Base-by-base conservation (phyloP, 2,888 invertebrate genomes). In the Disparrhopalites patrizii region DNA sequence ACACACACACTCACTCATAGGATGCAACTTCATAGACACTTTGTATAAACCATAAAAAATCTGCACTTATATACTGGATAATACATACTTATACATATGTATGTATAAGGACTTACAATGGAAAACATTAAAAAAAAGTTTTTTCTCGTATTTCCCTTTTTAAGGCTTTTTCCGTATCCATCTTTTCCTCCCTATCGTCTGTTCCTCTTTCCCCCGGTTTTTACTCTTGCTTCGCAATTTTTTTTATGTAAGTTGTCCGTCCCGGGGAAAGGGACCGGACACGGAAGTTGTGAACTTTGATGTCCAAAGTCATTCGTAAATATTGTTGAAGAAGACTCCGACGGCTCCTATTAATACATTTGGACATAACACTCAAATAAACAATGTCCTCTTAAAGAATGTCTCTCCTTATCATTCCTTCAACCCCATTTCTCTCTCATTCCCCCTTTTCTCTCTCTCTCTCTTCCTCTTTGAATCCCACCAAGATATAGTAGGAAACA, bases 251-350 rank as follows among this genome's bases (percentile, higher is more conserved):
- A n/a, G n/a, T n/a, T n/a, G n/a, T n/a, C n/a, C n/a, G n/a, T n/a
- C 15, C n/a, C 50, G 51, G 55, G 15, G 65, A 40, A 52, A 60
- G 60, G 60, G 58, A 66, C 68, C 70, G 70, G 72, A 73, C 69
- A 65, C 70, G 73, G 73, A 73, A 73, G 71, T 73, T 72, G 72
- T 73, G 72, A 73, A 73, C 70, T 72, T 73, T 72, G 70, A 69
- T 72, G 72, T 61, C 69, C 66, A 63, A 64, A 62, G 38, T 63
- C 65, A 68, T 52, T 71, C 70, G 66, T 67, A 68, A 68, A 67
- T 71, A 62, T 66, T 65, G 62, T 52, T 63, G n/a, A n/a, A n/a
- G n/a, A n/a, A n/a, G n/a, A n/a, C n/a, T n/a, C n/a, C n/a, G n/a
- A n/a, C n/a, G n/a, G n/a, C n/a, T n/a, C n/a, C n/a, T n/a, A n/a